These are phyloP conservation scores for Elephas maximus DNA, from an alignment of 2,113 vertebrate species.

Conservation along the genomic window DNA sequence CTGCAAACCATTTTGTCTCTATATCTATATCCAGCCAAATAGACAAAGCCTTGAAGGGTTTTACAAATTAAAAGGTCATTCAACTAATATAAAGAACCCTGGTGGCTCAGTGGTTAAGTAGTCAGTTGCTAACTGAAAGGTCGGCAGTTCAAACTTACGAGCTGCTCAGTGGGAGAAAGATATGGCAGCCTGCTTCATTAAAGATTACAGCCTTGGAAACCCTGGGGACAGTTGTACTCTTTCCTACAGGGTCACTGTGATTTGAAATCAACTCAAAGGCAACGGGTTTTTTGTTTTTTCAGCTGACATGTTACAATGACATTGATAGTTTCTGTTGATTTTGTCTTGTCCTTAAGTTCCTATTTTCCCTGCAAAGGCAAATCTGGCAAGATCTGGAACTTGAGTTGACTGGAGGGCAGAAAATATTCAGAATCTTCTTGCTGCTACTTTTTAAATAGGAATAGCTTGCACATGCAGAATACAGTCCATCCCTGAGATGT, in stretches of 20 bases:
- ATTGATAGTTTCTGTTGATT: constrained; percentile 12
- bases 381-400: constrained; percentile 10
- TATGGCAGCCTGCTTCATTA: not conserved
- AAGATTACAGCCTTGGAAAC: not conserved
- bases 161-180: not conserved
- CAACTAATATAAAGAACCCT: not conserved
- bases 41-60: constrained; percentile 18
- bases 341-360: constrained; percentile 35
- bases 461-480: constrained; percentile 2
- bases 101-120: not conserved
- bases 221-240: not conserved
- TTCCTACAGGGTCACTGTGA: not conserved
- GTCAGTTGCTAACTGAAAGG: not conserved
- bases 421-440: not conserved
- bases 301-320: not conserved
- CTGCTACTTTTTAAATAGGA: constrained; percentile 52
- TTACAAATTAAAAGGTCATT: constrained; percentile 54
- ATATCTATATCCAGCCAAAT: constrained; percentile 8
- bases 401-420: constrained; percentile 36
- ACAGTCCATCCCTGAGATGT: not conserved
- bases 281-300: not conserved
- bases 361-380: constrained; percentile 8
- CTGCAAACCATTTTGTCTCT: not conserved
- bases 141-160: not conserved
- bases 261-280: not conserved